Base-by-base conservation (phyloP, 2,888 invertebrate species). In the Sphinx pinastri region DNA sequence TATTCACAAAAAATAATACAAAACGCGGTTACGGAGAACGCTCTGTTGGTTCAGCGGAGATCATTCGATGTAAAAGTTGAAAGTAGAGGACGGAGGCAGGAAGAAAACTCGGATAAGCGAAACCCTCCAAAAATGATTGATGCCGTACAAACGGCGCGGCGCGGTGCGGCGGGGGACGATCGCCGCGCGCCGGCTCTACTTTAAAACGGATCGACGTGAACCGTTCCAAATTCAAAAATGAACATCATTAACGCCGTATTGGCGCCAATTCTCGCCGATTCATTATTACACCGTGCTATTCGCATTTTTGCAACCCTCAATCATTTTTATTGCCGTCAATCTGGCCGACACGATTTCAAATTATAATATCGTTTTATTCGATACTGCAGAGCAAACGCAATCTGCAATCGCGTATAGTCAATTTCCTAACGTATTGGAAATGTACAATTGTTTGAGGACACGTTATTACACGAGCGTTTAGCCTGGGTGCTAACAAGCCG, bases 81-180 rank as follows among this genome's bases (percentile, higher is more conserved):
- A 79, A 84, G 86, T 85, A 84, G 88, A 88, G 87, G 84, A 88
- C 86, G 88, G 84, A 84, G 88, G 90, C 88, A 88, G 89, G 88
- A 91, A 90, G 91, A 89, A 92, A 93, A 93, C 91, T 92, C 89
- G 92, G 93, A 92, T 92, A 92, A 92, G 88, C 90, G 94, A 94
- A 94, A 90, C 94, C 94, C 94, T 93, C 94, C 90, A 93, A 93
- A 92, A 92, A 94, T 94, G 94, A 94, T 94, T 94, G 94, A 94
- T 94, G 94, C 92, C 88, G 78, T 81, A 76, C 79, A 81, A 81
- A 83, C 79, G 78, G 80, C 81, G 83, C 85, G 87, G 90, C 87
- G 77, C 84, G 87, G 83, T 85, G 80, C 81, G 83, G 80, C 81
- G 83, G 85, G 87, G 90, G 88, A 77, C 84, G 87, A 83, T 85